These are phyloP conservation scores for Dicycla oo DNA, from an alignment of 2,888 invertebrate species.

Conservation along the genomic window DNA sequence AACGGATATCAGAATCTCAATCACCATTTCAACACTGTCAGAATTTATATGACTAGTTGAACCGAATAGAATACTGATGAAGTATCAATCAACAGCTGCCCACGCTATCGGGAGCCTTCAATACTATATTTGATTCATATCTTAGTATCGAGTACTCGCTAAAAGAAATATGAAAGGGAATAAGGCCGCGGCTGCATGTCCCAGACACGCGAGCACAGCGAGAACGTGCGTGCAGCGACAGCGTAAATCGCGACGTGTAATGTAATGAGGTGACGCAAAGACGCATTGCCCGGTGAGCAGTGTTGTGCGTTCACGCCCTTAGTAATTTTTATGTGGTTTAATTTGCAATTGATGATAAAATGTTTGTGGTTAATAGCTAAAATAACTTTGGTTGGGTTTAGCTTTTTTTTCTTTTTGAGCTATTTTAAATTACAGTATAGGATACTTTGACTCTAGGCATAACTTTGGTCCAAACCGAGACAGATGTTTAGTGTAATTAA, in stretches of 20 bases:
- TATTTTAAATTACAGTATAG: neutral
- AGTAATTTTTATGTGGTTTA: constrained; percentile 67
- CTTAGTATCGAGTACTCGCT: constrained; percentile 53
- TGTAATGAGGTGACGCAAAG: constrained; percentile 80
- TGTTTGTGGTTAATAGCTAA: constrained; percentile 14
- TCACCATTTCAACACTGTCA: constrained; percentile 40
- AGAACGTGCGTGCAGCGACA: constrained; percentile 76
- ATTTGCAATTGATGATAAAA: constrained; percentile 52
- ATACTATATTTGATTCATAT: constrained; percentile 63
- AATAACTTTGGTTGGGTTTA: constrained; percentile 5
- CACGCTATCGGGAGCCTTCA: constrained; percentile 61
- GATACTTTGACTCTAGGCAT: too few species aligned
- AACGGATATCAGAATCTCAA: constrained; percentile 43
- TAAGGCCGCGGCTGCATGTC: constrained; percentile 45
- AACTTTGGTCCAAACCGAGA: too few species aligned
- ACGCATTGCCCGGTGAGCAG: constrained; percentile 68
- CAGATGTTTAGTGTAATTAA: too few species aligned
- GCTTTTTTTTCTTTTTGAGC: neutral
- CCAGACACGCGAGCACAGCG: constrained; percentile 60
- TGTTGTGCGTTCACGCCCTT: constrained; percentile 71
- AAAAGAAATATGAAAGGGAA: constrained; percentile 62
- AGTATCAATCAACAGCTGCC: constrained; percentile 60
- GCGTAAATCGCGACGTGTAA: constrained; percentile 78
- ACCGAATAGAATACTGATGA: constrained; percentile 57
- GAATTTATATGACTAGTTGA: constrained; percentile 52